These are phyloP conservation scores for Okapia johnstoni DNA, from an alignment of 2,113 vertebrate species.

Conservation along the genomic window DNA sequence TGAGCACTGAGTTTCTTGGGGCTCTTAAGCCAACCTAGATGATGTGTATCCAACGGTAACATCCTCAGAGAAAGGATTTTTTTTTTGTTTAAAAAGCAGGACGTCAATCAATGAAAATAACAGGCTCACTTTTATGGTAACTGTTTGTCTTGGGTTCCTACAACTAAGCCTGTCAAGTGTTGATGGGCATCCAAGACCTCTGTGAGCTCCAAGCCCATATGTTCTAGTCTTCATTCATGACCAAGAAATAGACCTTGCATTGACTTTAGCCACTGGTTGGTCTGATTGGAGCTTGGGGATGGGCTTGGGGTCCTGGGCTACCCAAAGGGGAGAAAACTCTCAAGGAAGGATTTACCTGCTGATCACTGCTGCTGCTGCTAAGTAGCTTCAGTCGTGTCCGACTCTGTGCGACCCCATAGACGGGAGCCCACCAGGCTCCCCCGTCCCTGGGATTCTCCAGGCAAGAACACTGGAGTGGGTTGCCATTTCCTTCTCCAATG, in stretches of 20 bases:
- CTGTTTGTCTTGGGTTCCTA: conserved; percentile 35
- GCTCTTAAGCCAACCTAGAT: conserved; percentile 35
- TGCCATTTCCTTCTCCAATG: too few species aligned
- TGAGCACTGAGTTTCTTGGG: neutral
- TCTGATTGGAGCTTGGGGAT: neutral
- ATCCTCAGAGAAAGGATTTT: conserved; percentile 36
- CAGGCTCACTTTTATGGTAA: neutral
- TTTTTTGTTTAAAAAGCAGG: neutral
- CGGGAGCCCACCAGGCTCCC: too few species aligned
- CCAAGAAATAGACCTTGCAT: neutral
- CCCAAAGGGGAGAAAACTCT: neutral
- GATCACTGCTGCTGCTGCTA: too few species aligned
- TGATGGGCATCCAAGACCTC: conserved; percentile 10
- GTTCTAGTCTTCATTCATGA: neutral
- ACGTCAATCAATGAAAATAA: neutral
- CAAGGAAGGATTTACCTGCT: neutral
- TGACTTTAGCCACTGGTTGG: neutral
- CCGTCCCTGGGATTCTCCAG: too few species aligned
- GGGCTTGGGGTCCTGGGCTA: neutral
- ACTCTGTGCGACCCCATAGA: too few species aligned
- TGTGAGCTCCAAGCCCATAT: neutral
- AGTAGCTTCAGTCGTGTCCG: too few species aligned
- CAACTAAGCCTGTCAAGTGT: neutral
- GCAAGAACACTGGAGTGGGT: too few species aligned
- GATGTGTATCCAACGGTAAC: neutral